A percentile compares a stretch with the other conserved stretches of the same genome.
Conservation (phyloP, 1,140 invertebrate genomes). For the Radopholus similis region DNA sequence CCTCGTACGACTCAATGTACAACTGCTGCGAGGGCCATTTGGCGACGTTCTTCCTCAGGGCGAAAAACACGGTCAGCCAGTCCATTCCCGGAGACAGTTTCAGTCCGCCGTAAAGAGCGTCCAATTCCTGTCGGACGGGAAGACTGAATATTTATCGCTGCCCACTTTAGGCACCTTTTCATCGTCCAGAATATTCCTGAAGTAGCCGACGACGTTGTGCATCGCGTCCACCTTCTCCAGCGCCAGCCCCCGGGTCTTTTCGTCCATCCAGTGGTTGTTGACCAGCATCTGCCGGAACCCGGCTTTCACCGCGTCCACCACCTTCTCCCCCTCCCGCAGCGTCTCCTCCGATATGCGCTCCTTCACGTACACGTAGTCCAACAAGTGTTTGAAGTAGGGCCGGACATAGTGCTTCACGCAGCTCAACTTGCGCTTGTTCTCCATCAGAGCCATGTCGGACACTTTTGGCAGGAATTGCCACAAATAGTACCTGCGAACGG, state of each 20-base stretch:
- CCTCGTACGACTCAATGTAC: neutral
- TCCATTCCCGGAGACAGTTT: neutral
- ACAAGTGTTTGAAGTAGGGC: no score
- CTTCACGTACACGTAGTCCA: no score
- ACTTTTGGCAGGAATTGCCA: no score
- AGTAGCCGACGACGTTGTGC: neutral
- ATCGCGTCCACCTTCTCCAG: neutral
- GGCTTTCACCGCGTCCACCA: no score
- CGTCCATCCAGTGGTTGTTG: neutral
- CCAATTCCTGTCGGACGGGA: neutral
- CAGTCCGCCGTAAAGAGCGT: neutral
- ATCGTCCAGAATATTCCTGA: neutral
- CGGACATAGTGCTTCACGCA: no score
- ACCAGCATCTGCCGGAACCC: neutral
- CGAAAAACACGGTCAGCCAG: neutral
- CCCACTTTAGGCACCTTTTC: neutral
- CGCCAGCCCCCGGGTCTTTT: neutral
- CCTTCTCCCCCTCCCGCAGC: no score
- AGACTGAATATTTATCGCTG: neutral
- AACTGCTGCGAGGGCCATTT: neutral
- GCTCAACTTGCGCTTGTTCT: no score
- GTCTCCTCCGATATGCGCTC: no score
- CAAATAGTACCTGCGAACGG: no score
- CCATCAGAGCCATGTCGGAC: no score
- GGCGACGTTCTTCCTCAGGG: neutral